These are phyloP conservation scores for Acipenser oxyrinchus DNA, from an alignment of 2,797 vertebrate species.

Conservation along the genomic window DNA sequence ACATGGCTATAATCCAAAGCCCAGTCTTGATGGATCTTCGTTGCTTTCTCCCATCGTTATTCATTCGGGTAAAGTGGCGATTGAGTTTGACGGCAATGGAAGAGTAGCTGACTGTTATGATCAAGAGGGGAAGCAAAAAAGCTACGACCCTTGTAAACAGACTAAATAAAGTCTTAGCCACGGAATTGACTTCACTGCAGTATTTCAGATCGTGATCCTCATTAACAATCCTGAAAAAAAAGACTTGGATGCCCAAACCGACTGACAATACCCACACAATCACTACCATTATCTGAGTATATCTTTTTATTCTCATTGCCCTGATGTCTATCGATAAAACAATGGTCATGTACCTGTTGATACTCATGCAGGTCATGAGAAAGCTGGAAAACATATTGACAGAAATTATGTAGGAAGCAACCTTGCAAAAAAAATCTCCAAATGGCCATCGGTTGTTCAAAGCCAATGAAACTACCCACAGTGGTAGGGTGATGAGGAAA, in stretches of 20 bases:
- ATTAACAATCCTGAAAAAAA: neutral
- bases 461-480: constrained; percentile 11
- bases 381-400: constrained; percentile 25
- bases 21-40: constrained; percentile 15
- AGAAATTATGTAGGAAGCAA: constrained; percentile 16
- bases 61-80: constrained; percentile 11
- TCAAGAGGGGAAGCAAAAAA: constrained; percentile 18
- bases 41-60: neutral
- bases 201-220: neutral
- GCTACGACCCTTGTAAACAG: constrained; percentile 14
- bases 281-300: constrained; percentile 5
- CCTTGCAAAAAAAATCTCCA: constrained; percentile 15
- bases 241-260: constrained; percentile 3
- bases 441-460: constrained; percentile 13
- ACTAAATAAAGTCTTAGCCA: neutral
- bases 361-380: constrained; percentile 20
- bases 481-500: constrained; percentile 19
- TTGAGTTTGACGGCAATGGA: constrained; percentile 12
- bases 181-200: neutral
- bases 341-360: constrained; percentile 20
- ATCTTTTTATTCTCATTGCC: constrained; percentile 8
- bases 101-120: constrained; percentile 17
- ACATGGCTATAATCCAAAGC: constrained; percentile 18
- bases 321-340: constrained; percentile 12
- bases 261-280: constrained; percentile 10